Evolutionary conservation across 2,888 invertebrate genomes (phyloP), one percentile per base, ranked within the genome.

Genomic region (Meteorus colon): DNA sequence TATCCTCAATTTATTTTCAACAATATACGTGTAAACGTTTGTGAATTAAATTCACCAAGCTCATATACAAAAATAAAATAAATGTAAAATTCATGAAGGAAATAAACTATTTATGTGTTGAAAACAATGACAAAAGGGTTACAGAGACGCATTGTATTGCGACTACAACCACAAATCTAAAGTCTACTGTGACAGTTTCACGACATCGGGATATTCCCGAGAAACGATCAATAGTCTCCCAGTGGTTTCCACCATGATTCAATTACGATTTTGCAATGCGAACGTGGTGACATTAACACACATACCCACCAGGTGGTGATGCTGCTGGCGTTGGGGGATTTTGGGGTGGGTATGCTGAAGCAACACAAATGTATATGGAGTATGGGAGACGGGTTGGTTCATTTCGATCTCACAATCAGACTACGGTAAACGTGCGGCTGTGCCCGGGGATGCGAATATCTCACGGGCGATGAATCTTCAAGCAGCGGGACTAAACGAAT

Each of bases 221-320:
- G 79, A 75, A 80, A 81, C 81, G 81, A 82, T 82, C 82, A 80
- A 82, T 81, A 81, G 81, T 77, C 78, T 80, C 80, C 76, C 79
- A 74, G 69, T 78, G 79, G 78, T 81, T 66, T 65, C 81, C 81
- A 80, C 79, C 80, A 81, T 82, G 82, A 83, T 82, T 83, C 83
- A 83, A 83, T 83, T 83, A 83, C 82, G 65, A 79, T 78, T 77
- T 81, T 79, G 79, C 81, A 78, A 82, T 80, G 81, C 76, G 73
- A 81, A 81, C 81, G 79, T 77, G 79, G 78, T 74, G 78, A 80
- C 80, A 82, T 83, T 82, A 83, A 80, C 82, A 70, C 74, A 75
- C 24, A 51, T 37, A 69, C 31, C 31, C 55, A 34, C 55, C 55
- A 55, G 55, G 55, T 55, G 55, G 55, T 55, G 55, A 55, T 55